A percentile compares a stretch with the other conserved stretches of the same genome.
Evolutionary conservation across 2,113 vertebrate species (phyloP).

Genomic region (Henicopernis longicauda): DNA sequence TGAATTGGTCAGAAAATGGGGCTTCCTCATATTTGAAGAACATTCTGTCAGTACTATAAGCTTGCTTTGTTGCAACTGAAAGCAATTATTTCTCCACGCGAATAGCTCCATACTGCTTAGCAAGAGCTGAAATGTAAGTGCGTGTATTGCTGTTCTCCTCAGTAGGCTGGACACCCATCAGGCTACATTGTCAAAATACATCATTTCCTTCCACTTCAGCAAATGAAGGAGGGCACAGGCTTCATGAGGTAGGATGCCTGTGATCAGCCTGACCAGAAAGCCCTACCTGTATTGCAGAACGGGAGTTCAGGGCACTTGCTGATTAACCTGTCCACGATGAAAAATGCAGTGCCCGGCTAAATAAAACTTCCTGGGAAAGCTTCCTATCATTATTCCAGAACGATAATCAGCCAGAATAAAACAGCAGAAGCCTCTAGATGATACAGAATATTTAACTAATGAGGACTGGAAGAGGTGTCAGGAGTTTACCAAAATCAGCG

Average conservation of each 20-base stretch:
- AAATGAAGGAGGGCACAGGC: background rate
- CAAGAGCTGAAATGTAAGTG: background rate
- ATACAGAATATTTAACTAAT: background rate
- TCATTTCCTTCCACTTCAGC: background rate
- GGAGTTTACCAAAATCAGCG: background rate
- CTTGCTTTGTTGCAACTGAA: background rate
- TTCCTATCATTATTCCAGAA: background rate
- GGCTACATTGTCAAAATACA: background rate
- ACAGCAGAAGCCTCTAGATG: background rate
- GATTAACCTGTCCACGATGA: background rate
- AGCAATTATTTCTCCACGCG: background rate
- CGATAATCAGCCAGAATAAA: background rate
- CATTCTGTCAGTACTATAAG: background rate
- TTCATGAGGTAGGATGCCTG: background rate
- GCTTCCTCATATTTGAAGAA: background rate
- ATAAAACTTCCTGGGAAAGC: background rate
- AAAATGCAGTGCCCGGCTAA: background rate
- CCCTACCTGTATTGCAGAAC: background rate
- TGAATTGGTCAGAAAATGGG: background rate
- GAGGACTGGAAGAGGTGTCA: background rate
- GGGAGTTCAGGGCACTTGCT: background rate
- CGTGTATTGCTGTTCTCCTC: background rate
- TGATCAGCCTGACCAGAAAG: background rate
- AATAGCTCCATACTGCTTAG: background rate
- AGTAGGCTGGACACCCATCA: background rate